Percentiles rank a stretch among this genome's conserved stretches.
phyloP scores from a whole-genome alignment of 2,797 vertebrate genomes.

The Erpetoichthys calabaricus region DNA sequence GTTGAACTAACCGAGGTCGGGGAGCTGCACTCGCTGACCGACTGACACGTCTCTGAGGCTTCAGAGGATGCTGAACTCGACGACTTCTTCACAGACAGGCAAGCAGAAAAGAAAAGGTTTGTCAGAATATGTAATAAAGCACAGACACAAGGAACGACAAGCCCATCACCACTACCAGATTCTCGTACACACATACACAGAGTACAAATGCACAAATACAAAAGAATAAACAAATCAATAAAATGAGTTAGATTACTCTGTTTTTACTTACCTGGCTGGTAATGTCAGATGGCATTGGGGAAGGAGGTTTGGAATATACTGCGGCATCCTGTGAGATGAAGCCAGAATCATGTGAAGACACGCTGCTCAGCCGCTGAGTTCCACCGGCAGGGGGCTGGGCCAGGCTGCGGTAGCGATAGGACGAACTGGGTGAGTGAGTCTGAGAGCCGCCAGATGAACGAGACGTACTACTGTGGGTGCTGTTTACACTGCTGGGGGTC shows the following conservation, averaged over 20 bases:
- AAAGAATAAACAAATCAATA: not conserved
- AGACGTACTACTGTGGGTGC: constrained; percentile 75
- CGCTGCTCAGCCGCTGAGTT: constrained; percentile 83
- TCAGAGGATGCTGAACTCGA: constrained; percentile 94
- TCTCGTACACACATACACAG: no score
- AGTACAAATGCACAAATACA: not conserved
- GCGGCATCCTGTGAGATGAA: constrained; percentile 91
- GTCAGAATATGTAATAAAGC: no score
- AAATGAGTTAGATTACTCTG: not conserved
- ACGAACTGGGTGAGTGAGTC: constrained; percentile 81
- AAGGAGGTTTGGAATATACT: constrained; percentile 88
- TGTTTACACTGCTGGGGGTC: constrained; percentile 71
- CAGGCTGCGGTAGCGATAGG: constrained; percentile 86
- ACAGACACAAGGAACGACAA: no score
- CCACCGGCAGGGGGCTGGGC: constrained; percentile 58
- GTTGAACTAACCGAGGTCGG: constrained; percentile 82
- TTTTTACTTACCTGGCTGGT: constrained; percentile 71
- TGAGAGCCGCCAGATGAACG: constrained; percentile 73
- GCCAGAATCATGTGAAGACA: constrained; percentile 93
- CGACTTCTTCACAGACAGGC: constrained; percentile 66
- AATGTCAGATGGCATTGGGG: constrained; percentile 92
- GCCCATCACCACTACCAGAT: no score
- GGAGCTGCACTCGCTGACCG: constrained; percentile 93
- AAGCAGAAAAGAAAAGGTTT: not conserved
- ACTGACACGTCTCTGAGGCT: constrained; percentile 93